Evolutionary conservation across 2,797 vertebrate genomes (phyloP), one percentile per base, ranked within the genome.

Genomic region (Setipinna tenuifilis): DNA sequence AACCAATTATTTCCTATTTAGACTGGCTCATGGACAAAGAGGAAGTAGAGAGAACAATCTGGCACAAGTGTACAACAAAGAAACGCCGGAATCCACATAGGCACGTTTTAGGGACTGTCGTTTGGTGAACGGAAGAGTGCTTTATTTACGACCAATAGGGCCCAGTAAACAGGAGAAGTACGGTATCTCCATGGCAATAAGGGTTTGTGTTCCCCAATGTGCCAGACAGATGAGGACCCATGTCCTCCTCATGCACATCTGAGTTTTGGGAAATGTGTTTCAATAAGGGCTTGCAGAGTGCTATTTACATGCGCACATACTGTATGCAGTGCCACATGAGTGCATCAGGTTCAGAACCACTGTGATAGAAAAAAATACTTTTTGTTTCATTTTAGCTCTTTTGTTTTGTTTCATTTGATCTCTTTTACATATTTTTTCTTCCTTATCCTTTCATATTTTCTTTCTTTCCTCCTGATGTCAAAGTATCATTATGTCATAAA

Each of bases 1-100:
- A 85, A 58, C 85, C 88, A 83, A 90, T 86, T 86, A 83, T 85
- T 86, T 83, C 81, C 1, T 78, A 21, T 78, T 88, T 89, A 86
- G 80, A 83, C 85, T 62, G 85, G 87, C 86, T 88, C 83, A 89
- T 68, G 71, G 83, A 86, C 46, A 86, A 87, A 65, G 25, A 12
- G 84, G 65, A 88, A 87, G 86, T 83, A 85, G 84, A 75, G 85
- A 78, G 58, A 25, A 54, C 86, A 84, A 87, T 87, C 57, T 80
- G 50, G 86, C 84, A 71, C 46, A 83, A 44, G 84, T 65, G 68
- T 84, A 83, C 59, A 54, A 19, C 31, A 35, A 41, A 58, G 59
- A 59, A 19, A n/a, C 12, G 16, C 4, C 21, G 6, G 19, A 4
- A 62, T 62, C 21, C 61, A 25, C 61, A 62, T 62, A n/a, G 6